Evolutionary conservation across 2,113 vertebrate species (phyloP), one percentile per base, ranked within the genome.

Genomic region (Rhinopomastus cyanomelas): DNA sequence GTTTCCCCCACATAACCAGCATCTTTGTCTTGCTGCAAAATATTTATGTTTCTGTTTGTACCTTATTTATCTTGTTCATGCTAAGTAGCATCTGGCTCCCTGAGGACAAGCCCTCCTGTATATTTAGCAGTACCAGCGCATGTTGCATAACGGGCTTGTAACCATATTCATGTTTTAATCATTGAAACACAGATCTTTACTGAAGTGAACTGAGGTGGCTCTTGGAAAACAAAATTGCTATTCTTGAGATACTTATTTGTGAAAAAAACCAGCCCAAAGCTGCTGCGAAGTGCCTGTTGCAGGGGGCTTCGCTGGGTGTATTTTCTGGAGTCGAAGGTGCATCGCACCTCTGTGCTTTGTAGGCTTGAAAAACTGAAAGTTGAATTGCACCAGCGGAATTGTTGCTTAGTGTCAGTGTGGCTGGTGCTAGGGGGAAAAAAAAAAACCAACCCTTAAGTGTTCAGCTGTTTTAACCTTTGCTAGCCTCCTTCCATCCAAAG

Each of bases 391-490:
- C 2, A 91, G 74, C 0, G 0, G 53, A 90, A 75, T 81, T 66
- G 86, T 66, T 91, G 56, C 85, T 95, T 82, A 81, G 17, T 46
- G 76, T 85, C 80, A 68, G 72, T 82, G 20, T 94, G 83, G 89
- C 87, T 95, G 87, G 94, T 88, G 95, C 94, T 94, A n/a, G n/a
- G 42, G 64, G 46, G 61, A 86, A 95, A 96, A 96, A 92, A 27
- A 67, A 91, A 42, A 11, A 11, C 39, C 39, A 91, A 87, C 12
- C 16, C 93, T 88, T 59, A 92, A 95, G 94, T 96, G 95, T 96
- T 90, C 76, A 96, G 98, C 97, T 99, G 98, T 98, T 98, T 99
- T 99, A 99, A 99, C 99, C 99, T 99, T 98, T 99, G 98, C 97
- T 97, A 97, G 98, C 97, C 98, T 98, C 98, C 97, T 98, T 98